Base-by-base conservation (phyloP, 2,113 vertebrate species). In the Muntiacus muntjak region DNA sequence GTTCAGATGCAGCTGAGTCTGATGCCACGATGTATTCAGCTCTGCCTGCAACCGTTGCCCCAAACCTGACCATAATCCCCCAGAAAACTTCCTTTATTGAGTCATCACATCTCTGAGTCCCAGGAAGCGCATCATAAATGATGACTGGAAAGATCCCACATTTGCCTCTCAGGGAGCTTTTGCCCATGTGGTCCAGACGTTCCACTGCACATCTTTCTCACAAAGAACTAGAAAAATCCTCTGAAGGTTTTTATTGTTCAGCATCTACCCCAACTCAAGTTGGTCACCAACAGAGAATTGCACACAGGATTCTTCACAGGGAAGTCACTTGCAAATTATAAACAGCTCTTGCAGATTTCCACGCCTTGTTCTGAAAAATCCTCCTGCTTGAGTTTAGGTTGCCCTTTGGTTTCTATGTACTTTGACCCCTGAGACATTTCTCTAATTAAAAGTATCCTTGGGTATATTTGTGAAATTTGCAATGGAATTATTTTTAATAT, bases 231-330 rank as follows among this genome's bases (percentile, higher is more conserved):
- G 47, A 45, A 52, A 71, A n/a, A 21, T 40, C 86, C 19, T 58
- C 50, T 12, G n/a, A 45, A 0, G 30, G 36, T 76, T 45, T 79
- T 45, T 52, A 19, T 15, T 5, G 33, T 14, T 45, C 74, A 12
- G 1, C 10, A 10, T 62, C 58, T n/a, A 43, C 15, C 28, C 76
- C 36, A 7, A 10, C 36, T n/a, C 78, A 3, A 43, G 55, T 13
- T 47, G 58, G 19, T 7, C 78, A 81, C n/a, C 54, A 26, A 23
- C 84, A 67, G 17, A n/a, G 79, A 67, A 45, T 1, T 26, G n/a
- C 67, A 9, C 1, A 26, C 0, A 1, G 14, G 19, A 43, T 7
- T 36, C 78, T 40, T 30, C 58, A 28, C 2, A 11, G 2, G 1
- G 8, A 16, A 2, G 5, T 28, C 23, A 50, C 88, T 55, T 26